Evolutionary conservation across 92 coral and sea anemone genomes (phyloP).

Genomic region (Phenganax marumi): DNA sequence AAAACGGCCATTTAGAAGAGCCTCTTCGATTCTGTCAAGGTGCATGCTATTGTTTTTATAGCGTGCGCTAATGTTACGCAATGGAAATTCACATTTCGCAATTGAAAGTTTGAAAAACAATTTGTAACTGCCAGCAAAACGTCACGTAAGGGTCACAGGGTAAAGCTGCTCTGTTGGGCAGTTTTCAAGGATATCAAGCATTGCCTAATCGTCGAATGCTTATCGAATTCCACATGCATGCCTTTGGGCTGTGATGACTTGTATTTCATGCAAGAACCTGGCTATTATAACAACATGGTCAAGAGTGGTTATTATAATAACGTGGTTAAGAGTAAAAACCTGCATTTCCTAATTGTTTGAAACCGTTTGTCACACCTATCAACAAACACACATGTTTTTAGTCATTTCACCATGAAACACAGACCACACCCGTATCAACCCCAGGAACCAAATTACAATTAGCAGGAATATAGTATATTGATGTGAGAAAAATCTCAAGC

Average conservation of each 20-base stretch:
- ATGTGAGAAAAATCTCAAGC: not conserved
- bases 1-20: no score
- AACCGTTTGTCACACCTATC: conserved; percentile 21
- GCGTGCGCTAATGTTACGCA: no score
- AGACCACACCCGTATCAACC: conserved; percentile 16
- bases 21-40: no score
- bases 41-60: no score
- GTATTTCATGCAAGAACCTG: not conserved
- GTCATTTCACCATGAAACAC: not conserved
- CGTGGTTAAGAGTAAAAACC: not conserved
- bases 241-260: not conserved
- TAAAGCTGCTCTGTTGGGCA: not conserved
- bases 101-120: conserved; percentile 15
- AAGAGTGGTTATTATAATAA: conserved; percentile 2
- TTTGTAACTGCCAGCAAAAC: conserved; percentile 16
- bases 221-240: not conserved
- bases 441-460: not conserved
- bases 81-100: not conserved
- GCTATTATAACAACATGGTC: not conserved
- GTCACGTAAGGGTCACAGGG: conserved; percentile 14
- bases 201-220: not conserved
- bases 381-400: not conserved
- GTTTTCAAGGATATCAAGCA: not conserved
- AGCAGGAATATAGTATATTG: not conserved
- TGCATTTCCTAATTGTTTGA: conserved; percentile 10